Conservation (phyloP, 2,797 vertebrate species). For the Rousettus madagascariensis region DNA sequence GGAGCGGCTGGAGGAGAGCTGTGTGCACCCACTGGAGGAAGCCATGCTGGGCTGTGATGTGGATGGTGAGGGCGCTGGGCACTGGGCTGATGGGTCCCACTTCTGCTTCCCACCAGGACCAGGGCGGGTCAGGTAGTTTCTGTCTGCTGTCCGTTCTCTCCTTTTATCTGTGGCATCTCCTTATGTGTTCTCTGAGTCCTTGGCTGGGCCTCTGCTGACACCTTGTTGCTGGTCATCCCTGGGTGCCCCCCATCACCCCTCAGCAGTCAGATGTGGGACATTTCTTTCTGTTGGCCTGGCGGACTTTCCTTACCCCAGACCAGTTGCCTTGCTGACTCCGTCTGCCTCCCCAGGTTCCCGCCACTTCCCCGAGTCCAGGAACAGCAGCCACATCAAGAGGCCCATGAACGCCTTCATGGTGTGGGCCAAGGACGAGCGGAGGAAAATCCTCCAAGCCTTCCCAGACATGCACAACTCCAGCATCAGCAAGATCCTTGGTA, state of each 20-base stretch:
- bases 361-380: slow-evolving; percentile 90
- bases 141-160: not conserved
- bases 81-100: not conserved
- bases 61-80: slow-evolving; percentile 78
- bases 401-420: slow-evolving; percentile 99
- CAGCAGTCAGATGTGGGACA: not conserved
- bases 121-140: not conserved
- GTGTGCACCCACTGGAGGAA: slow-evolving; percentile 84
- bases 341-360: slow-evolving; percentile 81
- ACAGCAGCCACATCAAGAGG: slow-evolving; percentile 96
- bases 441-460: slow-evolving; percentile 96
- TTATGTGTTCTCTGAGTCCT: not conserved
- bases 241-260: not conserved
- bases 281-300: not conserved
- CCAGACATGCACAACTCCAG: slow-evolving; percentile 99
- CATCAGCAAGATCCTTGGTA: slow-evolving; percentile 99
- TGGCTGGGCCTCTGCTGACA: not conserved
- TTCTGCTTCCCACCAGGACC: not conserved
- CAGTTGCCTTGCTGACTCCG: not conserved
- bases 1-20: slow-evolving; percentile 83
- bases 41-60: slow-evolving; percentile 84
- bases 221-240: not conserved
- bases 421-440: slow-evolving; percentile 97
- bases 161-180: not conserved
- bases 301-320: too few species aligned